Evolutionary conservation across 2,113 vertebrate species (phyloP).

Genomic region (Silurus glanis): DNA sequence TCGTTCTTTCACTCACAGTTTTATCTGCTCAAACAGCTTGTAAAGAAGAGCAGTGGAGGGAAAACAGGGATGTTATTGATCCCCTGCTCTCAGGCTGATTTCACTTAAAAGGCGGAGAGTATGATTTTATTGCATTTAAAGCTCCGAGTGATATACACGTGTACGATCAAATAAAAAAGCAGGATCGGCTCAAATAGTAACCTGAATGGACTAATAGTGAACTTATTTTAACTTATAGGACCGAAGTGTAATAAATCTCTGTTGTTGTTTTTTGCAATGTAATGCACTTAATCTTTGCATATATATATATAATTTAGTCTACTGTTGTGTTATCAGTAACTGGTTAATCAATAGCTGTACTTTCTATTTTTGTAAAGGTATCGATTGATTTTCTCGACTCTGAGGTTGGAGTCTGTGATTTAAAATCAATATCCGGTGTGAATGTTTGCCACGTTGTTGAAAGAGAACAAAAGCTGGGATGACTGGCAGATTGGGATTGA

Average conservation of each 20-base stretch:
- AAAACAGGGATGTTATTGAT: constrained; percentile 70
- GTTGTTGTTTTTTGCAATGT: background rate
- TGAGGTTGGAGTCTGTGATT: constrained; percentile 1
- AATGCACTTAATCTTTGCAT: background rate
- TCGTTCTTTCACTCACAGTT: constrained; percentile 36
- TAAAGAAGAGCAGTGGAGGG: constrained; percentile 61
- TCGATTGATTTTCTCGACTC: background rate
- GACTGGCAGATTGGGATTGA: background rate
- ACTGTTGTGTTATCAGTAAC: constrained; percentile 10
- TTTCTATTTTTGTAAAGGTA: background rate
- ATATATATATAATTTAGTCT: background rate
- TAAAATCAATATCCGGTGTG: background rate
- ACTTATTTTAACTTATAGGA: background rate
- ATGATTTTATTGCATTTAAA: background rate
- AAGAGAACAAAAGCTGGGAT: background rate
- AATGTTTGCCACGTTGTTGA: background rate
- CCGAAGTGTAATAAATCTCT: background rate
- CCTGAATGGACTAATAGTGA: background rate
- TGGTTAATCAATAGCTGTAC: background rate
- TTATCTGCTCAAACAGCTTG: constrained; percentile 70
- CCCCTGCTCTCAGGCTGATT: constrained; percentile 43
- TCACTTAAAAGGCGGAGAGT: constrained; percentile 66
- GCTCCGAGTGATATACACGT: background rate
- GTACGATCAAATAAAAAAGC: background rate
- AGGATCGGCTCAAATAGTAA: background rate